phyloP scores from a whole-genome alignment of 2,888 invertebrate genomes.

The Ganaspis brasiliensis region DNA sequence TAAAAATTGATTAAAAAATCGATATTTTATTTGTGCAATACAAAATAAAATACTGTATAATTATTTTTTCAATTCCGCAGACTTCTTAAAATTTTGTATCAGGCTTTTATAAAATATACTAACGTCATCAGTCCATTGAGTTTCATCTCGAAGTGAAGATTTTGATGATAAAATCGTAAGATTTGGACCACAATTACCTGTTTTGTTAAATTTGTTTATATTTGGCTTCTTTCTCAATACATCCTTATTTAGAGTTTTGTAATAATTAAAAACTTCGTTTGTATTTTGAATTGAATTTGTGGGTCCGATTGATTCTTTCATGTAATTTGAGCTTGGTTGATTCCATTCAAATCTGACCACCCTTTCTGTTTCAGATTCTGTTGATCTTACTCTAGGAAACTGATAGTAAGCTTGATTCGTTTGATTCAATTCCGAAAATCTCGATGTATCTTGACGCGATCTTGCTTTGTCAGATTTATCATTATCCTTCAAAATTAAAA shows the following conservation, averaged over 20 bases:
- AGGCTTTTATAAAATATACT: not conserved
- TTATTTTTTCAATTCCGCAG: not conserved
- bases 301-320: not conserved
- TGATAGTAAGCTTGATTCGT: too few species aligned
- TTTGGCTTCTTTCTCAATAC: not conserved
- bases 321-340: not conserved
- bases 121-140: constrained; percentile 7
- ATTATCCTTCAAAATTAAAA: too few species aligned
- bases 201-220: not conserved
- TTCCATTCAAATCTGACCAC: not conserved
- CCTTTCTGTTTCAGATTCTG: not conserved
- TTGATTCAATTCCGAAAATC: too few species aligned
- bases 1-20: too few species aligned
- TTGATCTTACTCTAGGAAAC: too few species aligned
- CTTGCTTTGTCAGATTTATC: too few species aligned
- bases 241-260: not conserved
- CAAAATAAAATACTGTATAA: too few species aligned
- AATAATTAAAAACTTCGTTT: not conserved
- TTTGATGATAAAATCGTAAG: too few species aligned
- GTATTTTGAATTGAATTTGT: not conserved
- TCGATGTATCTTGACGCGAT: too few species aligned
- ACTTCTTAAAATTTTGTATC: not conserved
- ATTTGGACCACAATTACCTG: too few species aligned
- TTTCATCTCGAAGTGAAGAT: not conserved
- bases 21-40: too few species aligned